These are phyloP conservation scores for Tachysurus vachellii DNA, from an alignment of 2,113 vertebrate species.

Conservation along the genomic window DNA sequence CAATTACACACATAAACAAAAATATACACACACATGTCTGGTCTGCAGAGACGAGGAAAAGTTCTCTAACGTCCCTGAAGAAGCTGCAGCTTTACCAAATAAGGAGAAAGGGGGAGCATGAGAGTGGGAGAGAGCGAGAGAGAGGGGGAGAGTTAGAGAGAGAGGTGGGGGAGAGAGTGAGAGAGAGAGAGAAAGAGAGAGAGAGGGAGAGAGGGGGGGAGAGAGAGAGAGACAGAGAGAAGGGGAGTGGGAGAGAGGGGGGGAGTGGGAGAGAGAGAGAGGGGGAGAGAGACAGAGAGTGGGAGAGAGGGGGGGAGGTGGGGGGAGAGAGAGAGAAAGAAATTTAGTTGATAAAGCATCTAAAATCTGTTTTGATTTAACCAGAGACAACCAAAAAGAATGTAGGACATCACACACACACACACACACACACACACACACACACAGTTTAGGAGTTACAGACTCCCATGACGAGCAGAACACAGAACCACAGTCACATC, in stretches of 20 bases:
- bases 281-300: slow-evolving; percentile 56
- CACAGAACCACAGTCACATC: slow-evolving; percentile 21
- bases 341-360: slow-evolving; percentile 46
- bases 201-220: slow-evolving; percentile 53
- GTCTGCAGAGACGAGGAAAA: slow-evolving; percentile 53
- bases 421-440: slow-evolving; percentile 33
- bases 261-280: slow-evolving; percentile 56
- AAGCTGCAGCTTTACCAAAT: slow-evolving; percentile 82
- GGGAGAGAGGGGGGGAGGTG: too few relatives aligned
- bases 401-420: slow-evolving; percentile 32
- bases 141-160: slow-evolving; percentile 56
- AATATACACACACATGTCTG: background rate
- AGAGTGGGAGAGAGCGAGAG: slow-evolving; percentile 60
- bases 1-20: background rate
- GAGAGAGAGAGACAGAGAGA: slow-evolving; percentile 40
- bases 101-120: slow-evolving; percentile 72
- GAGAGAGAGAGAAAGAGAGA: slow-evolving; percentile 24
- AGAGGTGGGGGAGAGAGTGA: slow-evolving; percentile 54
- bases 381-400: slow-evolving; percentile 20
- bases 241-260: slow-evolving; percentile 62
- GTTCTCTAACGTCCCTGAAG: slow-evolving; percentile 65
- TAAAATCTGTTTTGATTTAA: slow-evolving; percentile 24
- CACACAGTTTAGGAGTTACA: background rate
- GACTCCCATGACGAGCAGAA: background rate
- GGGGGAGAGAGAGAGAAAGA: slow-evolving; percentile 33